These are phyloP conservation scores for Holothuria scabra DNA, from an alignment of 53 echinoderm and acorn worm species.

Conservation along the genomic window DNA sequence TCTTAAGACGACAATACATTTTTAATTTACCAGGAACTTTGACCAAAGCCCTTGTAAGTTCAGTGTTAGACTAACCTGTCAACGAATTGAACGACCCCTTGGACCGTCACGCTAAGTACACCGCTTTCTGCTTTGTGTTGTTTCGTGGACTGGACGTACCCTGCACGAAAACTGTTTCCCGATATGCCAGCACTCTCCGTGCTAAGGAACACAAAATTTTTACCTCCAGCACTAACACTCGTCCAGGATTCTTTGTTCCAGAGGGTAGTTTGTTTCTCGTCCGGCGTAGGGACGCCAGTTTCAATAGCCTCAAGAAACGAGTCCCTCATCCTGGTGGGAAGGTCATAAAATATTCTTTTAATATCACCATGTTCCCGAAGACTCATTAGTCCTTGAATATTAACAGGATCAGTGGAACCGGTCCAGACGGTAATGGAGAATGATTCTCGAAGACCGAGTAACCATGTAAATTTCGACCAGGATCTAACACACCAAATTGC, in stretches of 20 bases:
- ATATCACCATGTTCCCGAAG: slow-evolving; percentile 70
- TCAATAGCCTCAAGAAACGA: slow-evolving; percentile 56
- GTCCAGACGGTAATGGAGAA: slow-evolving; percentile 85
- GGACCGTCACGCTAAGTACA: slow-evolving; percentile 1
- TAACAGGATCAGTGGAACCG: slow-evolving; percentile 48
- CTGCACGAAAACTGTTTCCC: slow-evolving; percentile 50
- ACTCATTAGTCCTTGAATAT: slow-evolving; percentile 61
- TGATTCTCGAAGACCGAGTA: slow-evolving; percentile 65
- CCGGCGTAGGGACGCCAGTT: slow-evolving; percentile 32
- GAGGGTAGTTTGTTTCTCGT: slow-evolving; percentile 15
- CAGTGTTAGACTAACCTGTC: slow-evolving; percentile 30
- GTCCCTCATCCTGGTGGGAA: slow-evolving; percentile 53
- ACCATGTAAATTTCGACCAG: slow-evolving; percentile 77
- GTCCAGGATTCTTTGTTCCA: slow-evolving; percentile 69
- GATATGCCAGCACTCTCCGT: slow-evolving; percentile 67
- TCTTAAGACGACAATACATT: too few species aligned
- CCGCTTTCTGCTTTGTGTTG: slow-evolving; percentile 45
- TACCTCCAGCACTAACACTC: slow-evolving; percentile 1
- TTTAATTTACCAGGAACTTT: too few species aligned
- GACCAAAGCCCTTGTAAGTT: background rate
- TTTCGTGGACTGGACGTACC: slow-evolving; percentile 61
- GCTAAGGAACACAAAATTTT: slow-evolving; percentile 71
- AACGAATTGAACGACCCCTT: slow-evolving; percentile 70
- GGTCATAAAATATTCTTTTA: slow-evolving; percentile 72
- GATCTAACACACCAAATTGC: slow-evolving; percentile 71